A percentile compares a stretch with the other conserved stretches of the same genome.
These are phyloP conservation scores for Eustalomyia histrio DNA, from an alignment of 2,888 invertebrate genomes.

Conservation along the genomic window DNA sequence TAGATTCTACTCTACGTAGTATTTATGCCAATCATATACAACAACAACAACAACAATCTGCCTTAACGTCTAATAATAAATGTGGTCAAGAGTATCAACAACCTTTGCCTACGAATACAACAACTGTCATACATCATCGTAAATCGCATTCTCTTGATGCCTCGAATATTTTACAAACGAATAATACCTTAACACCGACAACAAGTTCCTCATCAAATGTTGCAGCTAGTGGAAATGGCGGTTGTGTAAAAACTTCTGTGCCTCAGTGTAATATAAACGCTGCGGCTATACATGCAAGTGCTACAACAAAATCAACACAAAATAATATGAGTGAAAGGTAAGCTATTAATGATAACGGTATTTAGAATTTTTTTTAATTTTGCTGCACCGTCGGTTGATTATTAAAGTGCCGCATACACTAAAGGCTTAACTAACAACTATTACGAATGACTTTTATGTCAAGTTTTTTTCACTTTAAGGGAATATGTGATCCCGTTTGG, in stretches of 20 bases:
- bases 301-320: constrained; percentile 77
- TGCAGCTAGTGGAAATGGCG: constrained; percentile 23
- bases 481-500: too few relatives aligned
- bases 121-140: constrained; percentile 82
- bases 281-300: constrained; percentile 75
- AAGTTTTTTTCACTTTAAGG: too few relatives aligned
- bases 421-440: too few relatives aligned
- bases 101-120: constrained; percentile 57
- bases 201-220: constrained; percentile 57
- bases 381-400: too few relatives aligned
- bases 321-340: constrained; percentile 79
- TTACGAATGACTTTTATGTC: too few relatives aligned
- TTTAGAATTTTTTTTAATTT: too few relatives aligned
- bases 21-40: constrained; percentile 70
- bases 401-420: too few relatives aligned
- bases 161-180: constrained; percentile 67
- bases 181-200: constrained; percentile 75
- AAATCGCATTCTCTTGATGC: constrained; percentile 93
- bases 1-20: constrained; percentile 72
- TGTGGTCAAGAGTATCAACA: constrained; percentile 65
- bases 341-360: constrained; percentile 2
- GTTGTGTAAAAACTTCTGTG: constrained; percentile 53
- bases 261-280: constrained; percentile 69
- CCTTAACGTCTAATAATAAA: constrained; percentile 57
- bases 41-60: constrained; percentile 67